These are phyloP conservation scores for Drosophila quadrilineata DNA, from an alignment of 1,140 invertebrate species.

Conservation along the genomic window DNA sequence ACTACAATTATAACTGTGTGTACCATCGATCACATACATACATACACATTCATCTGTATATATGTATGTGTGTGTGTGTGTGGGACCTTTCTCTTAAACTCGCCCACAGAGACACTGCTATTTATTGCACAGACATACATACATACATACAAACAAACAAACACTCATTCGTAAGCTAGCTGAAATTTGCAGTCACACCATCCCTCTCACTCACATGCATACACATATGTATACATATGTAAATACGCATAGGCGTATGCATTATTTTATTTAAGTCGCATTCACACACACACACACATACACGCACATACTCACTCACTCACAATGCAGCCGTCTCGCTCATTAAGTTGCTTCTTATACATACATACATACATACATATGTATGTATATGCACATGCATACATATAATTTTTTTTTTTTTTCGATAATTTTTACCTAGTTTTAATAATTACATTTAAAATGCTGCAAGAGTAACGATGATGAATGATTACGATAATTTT, in stretches of 20 bases:
- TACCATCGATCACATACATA: slow-evolving; percentile 12
- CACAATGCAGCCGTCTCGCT: slow-evolving; percentile 40
- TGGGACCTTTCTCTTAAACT: slow-evolving; percentile 21
- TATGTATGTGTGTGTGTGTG: neutral
- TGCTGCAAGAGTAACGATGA: slow-evolving; percentile 49
- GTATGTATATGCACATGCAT: too few relatives aligned
- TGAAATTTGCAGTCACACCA: slow-evolving; percentile 49
- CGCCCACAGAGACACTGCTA: slow-evolving; percentile 44
- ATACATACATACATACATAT: too few relatives aligned
- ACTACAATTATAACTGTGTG: too few relatives aligned
- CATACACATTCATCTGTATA: neutral
- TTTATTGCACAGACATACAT: slow-evolving; percentile 40
- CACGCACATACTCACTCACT: too few relatives aligned
- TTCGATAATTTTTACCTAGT: slow-evolving; percentile 67
- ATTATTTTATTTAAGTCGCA: slow-evolving; percentile 42
- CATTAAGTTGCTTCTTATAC: slow-evolving; percentile 49
- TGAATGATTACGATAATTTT: slow-evolving; percentile 66
- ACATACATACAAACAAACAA: slow-evolving; percentile 28
- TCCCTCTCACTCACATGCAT: slow-evolving; percentile 14
- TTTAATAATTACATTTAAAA: slow-evolving; percentile 50
- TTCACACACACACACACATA: too few relatives aligned
- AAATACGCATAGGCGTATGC: too few relatives aligned
- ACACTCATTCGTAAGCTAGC: slow-evolving; percentile 46
- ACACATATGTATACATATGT: neutral
- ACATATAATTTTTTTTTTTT: slow-evolving; percentile 59